Conservation (phyloP, 1,140 invertebrate species). For the Drosophila malerkotliana region DNA sequence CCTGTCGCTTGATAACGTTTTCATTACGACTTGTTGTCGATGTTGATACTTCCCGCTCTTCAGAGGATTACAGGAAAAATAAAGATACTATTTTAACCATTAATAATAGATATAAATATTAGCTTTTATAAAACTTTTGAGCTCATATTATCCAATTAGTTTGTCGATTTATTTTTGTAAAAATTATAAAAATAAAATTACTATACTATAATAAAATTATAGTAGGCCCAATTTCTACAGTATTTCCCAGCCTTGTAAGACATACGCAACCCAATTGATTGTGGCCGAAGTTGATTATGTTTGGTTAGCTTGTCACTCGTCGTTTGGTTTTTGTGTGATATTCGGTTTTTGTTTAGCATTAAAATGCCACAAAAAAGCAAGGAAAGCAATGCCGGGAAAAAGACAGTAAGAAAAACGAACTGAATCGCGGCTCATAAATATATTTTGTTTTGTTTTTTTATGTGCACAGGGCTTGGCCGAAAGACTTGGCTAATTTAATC, state of each 20-base stretch:
- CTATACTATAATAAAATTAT: too few species aligned
- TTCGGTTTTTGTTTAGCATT: constrained; percentile 60
- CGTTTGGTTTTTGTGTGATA: constrained; percentile 44
- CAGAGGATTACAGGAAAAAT: not conserved
- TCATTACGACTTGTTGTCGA: constrained; percentile 49
- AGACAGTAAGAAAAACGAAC: constrained; percentile 16
- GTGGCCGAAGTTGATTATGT: constrained; percentile 69
- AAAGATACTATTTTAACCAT: constrained; percentile 6
- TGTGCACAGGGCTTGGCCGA: constrained; percentile 65
- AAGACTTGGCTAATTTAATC: constrained; percentile 70
- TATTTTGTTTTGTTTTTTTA: constrained; percentile 58
- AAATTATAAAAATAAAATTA: too few species aligned
- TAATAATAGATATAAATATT: not conserved
- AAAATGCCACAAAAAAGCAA: constrained; percentile 62
- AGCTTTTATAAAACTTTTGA: too few species aligned
- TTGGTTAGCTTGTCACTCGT: constrained; percentile 64
- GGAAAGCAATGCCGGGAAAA: constrained; percentile 7
- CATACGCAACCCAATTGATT: constrained; percentile 72
- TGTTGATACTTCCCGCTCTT: constrained; percentile 7
- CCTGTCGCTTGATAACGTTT: constrained; percentile 72
- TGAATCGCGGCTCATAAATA: constrained; percentile 68
- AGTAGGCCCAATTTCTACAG: not conserved
- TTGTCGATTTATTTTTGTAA: too few species aligned
- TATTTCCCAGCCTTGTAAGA: constrained; percentile 31
- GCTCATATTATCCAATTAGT: too few species aligned